Evolutionary conservation across 2,888 invertebrate species (phyloP), one percentile per base, ranked within the genome.

Genomic region (Nemapogon koenigi): DNA sequence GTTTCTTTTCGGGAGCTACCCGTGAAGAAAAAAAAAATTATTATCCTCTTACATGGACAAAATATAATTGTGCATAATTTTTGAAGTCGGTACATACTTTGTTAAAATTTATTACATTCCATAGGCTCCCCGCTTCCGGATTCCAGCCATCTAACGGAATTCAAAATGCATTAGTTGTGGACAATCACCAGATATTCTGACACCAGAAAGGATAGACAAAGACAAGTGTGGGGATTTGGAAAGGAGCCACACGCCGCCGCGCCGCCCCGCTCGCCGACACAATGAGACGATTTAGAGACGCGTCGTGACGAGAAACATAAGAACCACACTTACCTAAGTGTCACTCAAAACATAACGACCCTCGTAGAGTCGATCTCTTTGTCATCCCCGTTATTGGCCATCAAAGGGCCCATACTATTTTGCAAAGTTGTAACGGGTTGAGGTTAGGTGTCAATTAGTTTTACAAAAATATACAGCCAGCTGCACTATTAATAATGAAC

Each of bases 261-360:
- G 26, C 26, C 31, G 35, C 35, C 16, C 26, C 31, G 31, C 31
- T 31, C 31, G 33, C 16, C 38, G 25, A 36, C 13, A 35, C 27
- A 38, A 41, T 38, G 38, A 35, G 35, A 35, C 38, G 41, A 38
- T 41, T 41, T 41, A 38, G 41, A 17, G 31, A 36, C 37, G 26
- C 35, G 35, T 35, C 41, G 41, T 41, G 41, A 41, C 38, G 26
- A 18, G 41, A 38, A 41, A 41, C 35, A 22, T 25, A 36, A 41
- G 15, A 18, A 30, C 26, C 16, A 16, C 14, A 26, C 37, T 37
- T 40, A 31, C 19, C 13, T 13, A 17, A 33, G 33, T 33, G 33
- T 33, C 33, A 33, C 33, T 33, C 33, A 33, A 33, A 19, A 10
- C 31, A 28, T 31, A 16, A 31, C n/a, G 13, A 10, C 31, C 16